Conservation (phyloP, 2,797 vertebrate species). For the Phalloptychus januarius region DNA sequence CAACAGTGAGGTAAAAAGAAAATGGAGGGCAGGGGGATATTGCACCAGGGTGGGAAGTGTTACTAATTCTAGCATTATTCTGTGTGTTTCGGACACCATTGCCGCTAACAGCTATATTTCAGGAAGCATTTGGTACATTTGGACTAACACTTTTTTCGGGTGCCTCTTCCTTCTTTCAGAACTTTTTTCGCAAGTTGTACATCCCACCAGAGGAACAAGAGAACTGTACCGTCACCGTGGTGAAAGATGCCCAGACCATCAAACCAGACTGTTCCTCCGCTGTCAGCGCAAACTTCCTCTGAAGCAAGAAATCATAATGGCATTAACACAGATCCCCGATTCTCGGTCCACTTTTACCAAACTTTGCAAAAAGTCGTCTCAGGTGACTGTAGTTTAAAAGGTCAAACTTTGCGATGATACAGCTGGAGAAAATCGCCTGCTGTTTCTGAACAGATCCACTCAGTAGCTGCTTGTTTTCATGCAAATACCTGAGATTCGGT, state of each 20-base stretch:
- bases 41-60: neutral
- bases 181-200: slow-evolving; percentile 15
- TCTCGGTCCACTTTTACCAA: neutral
- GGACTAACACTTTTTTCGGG: neutral
- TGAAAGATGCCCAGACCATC: slow-evolving; percentile 15
- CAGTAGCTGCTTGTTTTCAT: neutral
- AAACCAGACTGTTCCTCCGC: neutral
- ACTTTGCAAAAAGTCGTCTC: neutral
- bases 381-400: neutral
- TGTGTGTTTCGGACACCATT: neutral
- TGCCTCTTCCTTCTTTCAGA: slow-evolving; percentile 28
- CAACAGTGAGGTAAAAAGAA: slow-evolving; percentile 53
- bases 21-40: accelerated
- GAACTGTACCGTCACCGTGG: slow-evolving; percentile 46
- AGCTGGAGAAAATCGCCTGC: neutral
- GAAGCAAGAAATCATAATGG: neutral
- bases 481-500: neutral
- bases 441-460: neutral
- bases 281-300: accelerated
- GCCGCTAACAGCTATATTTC: neutral
- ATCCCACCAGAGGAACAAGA: slow-evolving; percentile 35
- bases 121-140: neutral
- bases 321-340: neutral
- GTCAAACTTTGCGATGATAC: neutral
- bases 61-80: neutral